phyloP scores from a whole-genome alignment of 2,888 invertebrate genomes.

The Eupithecia vulgata region DNA sequence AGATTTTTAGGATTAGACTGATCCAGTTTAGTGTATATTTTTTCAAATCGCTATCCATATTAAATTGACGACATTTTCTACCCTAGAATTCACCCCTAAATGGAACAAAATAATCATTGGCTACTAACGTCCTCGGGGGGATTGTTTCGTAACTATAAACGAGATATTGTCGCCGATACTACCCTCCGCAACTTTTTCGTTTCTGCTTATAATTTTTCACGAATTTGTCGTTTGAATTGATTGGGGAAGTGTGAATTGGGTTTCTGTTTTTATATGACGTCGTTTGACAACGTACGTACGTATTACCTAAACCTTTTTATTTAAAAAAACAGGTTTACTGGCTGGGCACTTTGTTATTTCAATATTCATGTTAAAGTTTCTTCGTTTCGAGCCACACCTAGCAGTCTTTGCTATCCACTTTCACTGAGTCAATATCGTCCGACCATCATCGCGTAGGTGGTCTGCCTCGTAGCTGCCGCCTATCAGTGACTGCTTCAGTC shows the following conservation, averaged over 20 bases:
- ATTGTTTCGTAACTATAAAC: slow-evolving; percentile 72
- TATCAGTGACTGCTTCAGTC: background rate
- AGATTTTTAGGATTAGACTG: background rate
- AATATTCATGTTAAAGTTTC: background rate
- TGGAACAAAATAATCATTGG: slow-evolving; percentile 80
- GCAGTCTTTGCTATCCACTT: background rate
- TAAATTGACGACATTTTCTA: slow-evolving; percentile 6
- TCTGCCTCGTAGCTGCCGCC: background rate
- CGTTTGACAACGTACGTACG: background rate
- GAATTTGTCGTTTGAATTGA: slow-evolving; percentile 34
- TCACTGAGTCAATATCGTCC: background rate
- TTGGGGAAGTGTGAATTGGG: slow-evolving; percentile 26
- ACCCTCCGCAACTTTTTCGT: slow-evolving; percentile 60
- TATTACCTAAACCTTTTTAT: no score
- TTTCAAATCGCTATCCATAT: background rate
- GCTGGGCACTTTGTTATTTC: background rate
- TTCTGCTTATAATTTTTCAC: slow-evolving; percentile 63
- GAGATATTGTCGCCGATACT: slow-evolving; percentile 69
- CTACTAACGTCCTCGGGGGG: slow-evolving; percentile 75
- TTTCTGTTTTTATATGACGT: background rate
- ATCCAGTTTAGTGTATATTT: background rate
- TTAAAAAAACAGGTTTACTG: background rate
- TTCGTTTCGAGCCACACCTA: background rate
- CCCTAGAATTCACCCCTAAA: slow-evolving; percentile 56
- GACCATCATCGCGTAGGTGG: background rate